phyloP scores from a whole-genome alignment of 2,888 invertebrate genomes.

The Dicyrtomina minuta region DNA sequence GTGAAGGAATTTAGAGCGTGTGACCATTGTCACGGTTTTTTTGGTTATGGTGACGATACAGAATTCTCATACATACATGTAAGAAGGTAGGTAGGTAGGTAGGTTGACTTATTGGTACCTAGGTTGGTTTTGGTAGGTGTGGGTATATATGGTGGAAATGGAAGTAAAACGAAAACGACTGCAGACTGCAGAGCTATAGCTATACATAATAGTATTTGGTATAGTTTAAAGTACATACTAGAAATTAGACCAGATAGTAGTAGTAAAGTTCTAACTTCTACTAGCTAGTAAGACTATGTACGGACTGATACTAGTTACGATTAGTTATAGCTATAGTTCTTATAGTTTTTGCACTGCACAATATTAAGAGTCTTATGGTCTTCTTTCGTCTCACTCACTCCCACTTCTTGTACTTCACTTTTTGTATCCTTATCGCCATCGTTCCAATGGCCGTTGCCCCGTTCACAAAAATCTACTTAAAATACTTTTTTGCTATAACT shows the following conservation, averaged over 20 bases:
- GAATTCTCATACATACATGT: background rate
- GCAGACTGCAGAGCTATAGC: background rate
- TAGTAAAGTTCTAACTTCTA: too few relatives aligned
- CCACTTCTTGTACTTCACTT: background rate
- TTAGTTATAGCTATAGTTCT: background rate
- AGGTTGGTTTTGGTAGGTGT: background rate
- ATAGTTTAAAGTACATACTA: too few relatives aligned
- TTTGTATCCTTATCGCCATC: too few relatives aligned
- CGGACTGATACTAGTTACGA: background rate
- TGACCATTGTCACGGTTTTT: slow-evolving; percentile 27
- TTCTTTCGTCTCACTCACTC: slow-evolving; percentile 1
- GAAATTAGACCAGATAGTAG: too few relatives aligned
- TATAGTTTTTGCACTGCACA: background rate
- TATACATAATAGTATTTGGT: too few relatives aligned
- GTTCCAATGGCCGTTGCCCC: slow-evolving; percentile 15
- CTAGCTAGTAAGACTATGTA: too few relatives aligned
- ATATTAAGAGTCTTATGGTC: background rate
- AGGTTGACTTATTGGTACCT: background rate
- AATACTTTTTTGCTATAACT: too few relatives aligned
- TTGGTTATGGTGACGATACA: slow-evolving; percentile 9
- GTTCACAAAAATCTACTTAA: background rate
- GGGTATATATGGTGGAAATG: background rate
- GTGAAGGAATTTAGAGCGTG: slow-evolving; percentile 25
- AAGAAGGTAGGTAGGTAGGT: background rate
- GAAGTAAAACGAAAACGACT: background rate